Evolutionary conservation across 2,888 invertebrate genomes (phyloP), one percentile per base, ranked within the genome.

Genomic region (Cephus sareptanus): DNA sequence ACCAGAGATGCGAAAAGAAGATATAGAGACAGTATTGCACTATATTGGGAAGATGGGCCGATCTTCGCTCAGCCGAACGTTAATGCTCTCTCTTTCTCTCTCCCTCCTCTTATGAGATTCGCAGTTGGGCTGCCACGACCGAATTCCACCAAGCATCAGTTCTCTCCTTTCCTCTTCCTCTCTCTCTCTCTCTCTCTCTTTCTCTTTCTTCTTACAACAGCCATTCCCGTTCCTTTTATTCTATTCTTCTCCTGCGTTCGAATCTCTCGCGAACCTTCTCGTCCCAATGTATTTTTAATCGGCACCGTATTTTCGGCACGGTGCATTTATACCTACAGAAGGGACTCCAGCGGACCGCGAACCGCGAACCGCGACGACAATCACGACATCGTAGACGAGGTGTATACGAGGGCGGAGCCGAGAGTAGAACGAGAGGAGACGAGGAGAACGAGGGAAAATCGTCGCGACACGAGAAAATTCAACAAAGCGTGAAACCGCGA

Each of bases 11-110:
- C 73, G 35, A 77, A 34, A 69, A 74, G 75, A 71, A 80, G 78
- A 79, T 80, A 79, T 77, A 77, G 79, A 79, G 71, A 69, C 75
- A 78, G 34, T 15, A 34, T 33, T 56, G 56, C 56, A 56, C 56
- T 56, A 56, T 56, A 56, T 56, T 23, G 56, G 56, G 56, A 56
- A 56, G 56, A 56, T 56, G 56, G 56, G 9, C 23, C 23, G 56
- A 56, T 23, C 56, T 56, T 56, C 56, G 15, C 56, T 56, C 56
- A 23, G 23, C 23, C 23, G 23, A 23, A 23, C 23, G 23, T 23
- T 56, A 56, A 56, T 56, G 56, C 56, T 56, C 56, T 56, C 23
- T 23, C 56, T 56, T 23, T 56, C 56, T 23, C 56, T 56, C 23
- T 23, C 12, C 12, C 37, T 37, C 35, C 37, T 37, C 40, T 40